Evolutionary conservation across 2,113 vertebrate genomes (phyloP), one percentile per base, ranked within the genome.

Genomic region (Mystacornis crossleyi): DNA sequence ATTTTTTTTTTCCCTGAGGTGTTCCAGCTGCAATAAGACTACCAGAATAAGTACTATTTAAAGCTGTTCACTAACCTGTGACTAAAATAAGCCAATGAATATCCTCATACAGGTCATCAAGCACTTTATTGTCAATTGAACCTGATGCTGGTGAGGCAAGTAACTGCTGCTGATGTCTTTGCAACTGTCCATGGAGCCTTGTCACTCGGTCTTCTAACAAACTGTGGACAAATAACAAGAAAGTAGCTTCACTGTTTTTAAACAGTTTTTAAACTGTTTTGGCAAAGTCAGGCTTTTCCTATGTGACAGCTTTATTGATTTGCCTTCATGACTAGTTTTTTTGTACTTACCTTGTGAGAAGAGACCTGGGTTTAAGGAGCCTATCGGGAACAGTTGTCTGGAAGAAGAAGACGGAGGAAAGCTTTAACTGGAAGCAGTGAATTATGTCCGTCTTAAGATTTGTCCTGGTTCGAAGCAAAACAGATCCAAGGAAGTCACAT

Each of bases 41-140:
- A 51, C 14, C 33, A 43, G 33, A 72, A 12, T 18, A 90, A 66
- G 40, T 21, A 48, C 23, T n/a, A 9, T 28, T 79, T 66, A 86
- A 91, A 94, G 65, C 25, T 51, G 47, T 58, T 73, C 74, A 97
- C 98, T 89, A 84, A 99, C 99, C 99, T 99, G 99, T 99, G 97
- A 99, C 99, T 98, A 99, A 98, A 97, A 99, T 99, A 95, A 99
- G 98, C 99, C 99, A 99, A 98, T 99, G 99, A 98, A 99, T 99
- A 98, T 99, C 99, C 98, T 99, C 99, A 20, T 99, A 99, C 58
- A 99, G 98, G 91, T 99, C 99, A 91, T 99, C 99, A 97, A 99
- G 98, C 75, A 98, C 98, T 98, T 99, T 99, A 96, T 98, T 98
- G 95, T 99, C 99, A 53, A 98, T 86, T 16, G 99, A 97, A 66